These are phyloP conservation scores for Pungitius pungitius DNA, from an alignment of 2,113 vertebrate genomes.

Conservation along the genomic window DNA sequence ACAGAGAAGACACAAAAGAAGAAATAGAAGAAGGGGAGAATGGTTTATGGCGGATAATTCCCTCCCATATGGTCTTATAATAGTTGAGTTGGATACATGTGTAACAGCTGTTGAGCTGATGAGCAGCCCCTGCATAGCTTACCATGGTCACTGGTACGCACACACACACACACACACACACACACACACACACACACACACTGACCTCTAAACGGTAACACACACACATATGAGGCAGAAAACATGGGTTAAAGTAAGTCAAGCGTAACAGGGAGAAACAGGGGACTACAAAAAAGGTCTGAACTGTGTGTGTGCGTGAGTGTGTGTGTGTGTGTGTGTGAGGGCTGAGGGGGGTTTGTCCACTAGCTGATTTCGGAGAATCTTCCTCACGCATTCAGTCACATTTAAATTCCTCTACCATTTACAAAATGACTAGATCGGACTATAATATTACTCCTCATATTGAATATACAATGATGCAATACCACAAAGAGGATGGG, in stretches of 20 bases:
- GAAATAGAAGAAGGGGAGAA: not conserved
- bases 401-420: slow-evolving; percentile 31
- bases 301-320: slow-evolving; percentile 1
- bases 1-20: slow-evolving; percentile 9
- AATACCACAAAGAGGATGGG: slow-evolving; percentile 43
- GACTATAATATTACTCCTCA: slow-evolving; percentile 41
- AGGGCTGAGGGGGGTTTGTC: not conserved
- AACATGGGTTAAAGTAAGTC: slow-evolving; percentile 14
- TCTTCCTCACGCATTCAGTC: slow-evolving; percentile 34
- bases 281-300: not conserved
- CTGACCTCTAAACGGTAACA: slow-evolving; percentile 31
- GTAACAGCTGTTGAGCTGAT: slow-evolving; percentile 59
- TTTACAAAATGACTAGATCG: slow-evolving; percentile 32
- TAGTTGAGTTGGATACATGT: slow-evolving; percentile 43
- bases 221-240: slow-evolving; percentile 28
- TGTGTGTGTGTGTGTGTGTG: not conserved
- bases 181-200: slow-evolving; percentile 3
- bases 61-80: slow-evolving; percentile 47
- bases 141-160: slow-evolving; percentile 10
- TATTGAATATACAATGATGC: slow-evolving; percentile 38
- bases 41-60: slow-evolving; percentile 32
- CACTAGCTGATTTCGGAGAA: not conserved
- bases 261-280: slow-evolving; percentile 9
- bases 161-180: slow-evolving; percentile 12
- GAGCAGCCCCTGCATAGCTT: slow-evolving; percentile 11